Base-by-base conservation (phyloP, 2,797 vertebrate genomes). In the Phrynocephalus guinanensis region DNA sequence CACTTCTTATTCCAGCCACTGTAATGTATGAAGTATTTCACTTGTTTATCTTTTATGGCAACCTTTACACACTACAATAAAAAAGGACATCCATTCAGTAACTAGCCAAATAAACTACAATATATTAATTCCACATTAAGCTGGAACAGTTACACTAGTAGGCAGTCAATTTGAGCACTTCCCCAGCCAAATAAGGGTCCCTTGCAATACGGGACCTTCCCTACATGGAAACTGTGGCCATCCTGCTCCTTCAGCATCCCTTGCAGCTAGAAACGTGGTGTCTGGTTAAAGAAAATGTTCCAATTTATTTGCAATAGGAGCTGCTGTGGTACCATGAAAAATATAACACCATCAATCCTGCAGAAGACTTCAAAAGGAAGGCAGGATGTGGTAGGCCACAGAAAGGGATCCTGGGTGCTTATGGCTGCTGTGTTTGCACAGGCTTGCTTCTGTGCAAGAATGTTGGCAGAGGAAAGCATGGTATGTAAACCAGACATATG, bases 21-120 rank as follows among this genome's bases (percentile, higher is more conserved):
- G 96, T 99, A 99, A 98, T 99, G 99, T 98, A 99, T 99, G 76
- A 99, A 99, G 96, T 99, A 99, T 95, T 99, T 99, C 96, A 99
- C 98, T 97, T 99, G 99, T 95, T 99, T 99, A 95, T 99, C 99
- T 97, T 99, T 99, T 96, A 99, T 98, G 96, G 98, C 98, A 96
- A 98, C 99, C 94, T 99, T 99, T 94, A 99, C 99, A 97, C 99
- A 99, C 99, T 99, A 97, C 4, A 95, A 97, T 15, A 88, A 88
- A 95, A 76, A 93, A 89, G 70, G 91, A 78, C 88, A 38, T 63
- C 77, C 48, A 68, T 80, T 96, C 86, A 96, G 81, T 8, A 38
- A 3, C 52, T n/a, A 33, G 16, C 18, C 20, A 30, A 48, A 48
- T 13, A 16, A 10, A 30, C 15, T 71, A 13, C n/a, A 66, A 50